Base-by-base conservation (phyloP, 2,797 vertebrate genomes). In the Gymnopithys bicolor region DNA sequence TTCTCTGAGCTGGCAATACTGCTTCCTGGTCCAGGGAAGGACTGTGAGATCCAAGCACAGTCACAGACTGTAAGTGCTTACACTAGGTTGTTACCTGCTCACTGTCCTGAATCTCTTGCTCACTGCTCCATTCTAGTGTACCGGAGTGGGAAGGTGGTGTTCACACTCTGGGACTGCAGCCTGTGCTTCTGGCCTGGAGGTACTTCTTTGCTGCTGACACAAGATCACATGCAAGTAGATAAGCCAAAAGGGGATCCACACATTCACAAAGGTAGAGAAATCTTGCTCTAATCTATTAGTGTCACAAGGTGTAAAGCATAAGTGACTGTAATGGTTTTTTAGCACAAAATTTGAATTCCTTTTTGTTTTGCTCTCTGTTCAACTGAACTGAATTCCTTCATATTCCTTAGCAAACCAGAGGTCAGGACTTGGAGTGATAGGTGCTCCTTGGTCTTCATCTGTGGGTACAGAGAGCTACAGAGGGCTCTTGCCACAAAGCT, bases 51-150 rank as follows among this genome's bases (percentile, higher is more conserved):
- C 35, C 52, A 48, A 45, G 32, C 28, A 25, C 82, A 69, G 25
- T 41, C 24, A 21, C 64, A 87, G 17, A 9, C 35, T 68, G 0
- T 18, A 22, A 51, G n/a, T 32, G 21, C 18, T 64, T 41, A 19
- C 1, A 10, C 14, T 24, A 15, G 13, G 11, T 60, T 58, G 7
- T 39, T 41, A 67, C 19, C n/a, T 71, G 41, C 22, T 81, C 0
- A 0, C 11, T 53, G 11, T 82, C 41, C 58, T 62, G 23, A 28
- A 2, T 63, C 24, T 33, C n/a, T 84, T 84, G 33, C 19, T 69
- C 7, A 0, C 19, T 51, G 27, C n/a, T 66, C 30, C 19, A 9
- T 19, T 76, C 59, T 30, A 23, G 15, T 0, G 0, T 23, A 24
- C 55, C 53, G 58, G 17, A 63, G 5, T 22, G 14, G 59, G 37